These are phyloP conservation scores for Anastrepha ludens DNA, from an alignment of 1,140 invertebrate genomes.

Conservation along the genomic window DNA sequence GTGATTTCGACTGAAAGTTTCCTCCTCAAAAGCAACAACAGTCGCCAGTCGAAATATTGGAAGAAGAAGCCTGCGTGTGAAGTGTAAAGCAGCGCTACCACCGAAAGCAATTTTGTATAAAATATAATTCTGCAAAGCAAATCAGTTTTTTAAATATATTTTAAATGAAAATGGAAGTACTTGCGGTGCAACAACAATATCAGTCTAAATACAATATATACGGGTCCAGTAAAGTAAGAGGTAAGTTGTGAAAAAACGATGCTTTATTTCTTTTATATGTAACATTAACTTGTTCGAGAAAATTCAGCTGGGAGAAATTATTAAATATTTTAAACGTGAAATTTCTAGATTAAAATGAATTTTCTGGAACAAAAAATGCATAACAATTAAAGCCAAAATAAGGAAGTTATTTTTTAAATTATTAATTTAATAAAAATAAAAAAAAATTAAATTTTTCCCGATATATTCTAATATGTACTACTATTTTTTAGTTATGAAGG, in stretches of 20 bases:
- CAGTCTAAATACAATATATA: slow-evolving; percentile 64
- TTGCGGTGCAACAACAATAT: slow-evolving; percentile 67
- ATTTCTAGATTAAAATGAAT: too few species aligned
- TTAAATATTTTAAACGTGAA: too few species aligned
- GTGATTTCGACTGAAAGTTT: slow-evolving; percentile 22
- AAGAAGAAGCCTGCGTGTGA: slow-evolving; percentile 2
- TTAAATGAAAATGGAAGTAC: slow-evolving; percentile 74
- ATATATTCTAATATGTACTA: too few species aligned
- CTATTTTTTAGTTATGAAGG: too few species aligned
- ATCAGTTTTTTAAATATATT: background rate
- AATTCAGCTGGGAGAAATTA: too few species aligned
- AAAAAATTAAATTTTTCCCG: too few species aligned
- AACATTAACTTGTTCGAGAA: too few species aligned
- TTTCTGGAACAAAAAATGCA: too few species aligned
- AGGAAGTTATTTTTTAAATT: too few species aligned
- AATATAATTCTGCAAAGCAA: slow-evolving; percentile 35
- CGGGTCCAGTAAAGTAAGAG: slow-evolving; percentile 72
- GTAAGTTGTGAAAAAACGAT: slow-evolving; percentile 62
- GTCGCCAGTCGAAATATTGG: slow-evolving; percentile 11
- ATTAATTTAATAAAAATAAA: too few species aligned
- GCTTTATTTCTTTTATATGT: too few species aligned
- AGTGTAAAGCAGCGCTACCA: slow-evolving; percentile 29
- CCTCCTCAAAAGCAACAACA: background rate
- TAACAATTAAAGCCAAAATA: too few species aligned
- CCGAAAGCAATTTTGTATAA: slow-evolving; percentile 28